Percentiles rank a stretch among this genome's conserved stretches.
Conservation (phyloP, 1,140 invertebrate genomes). For the Armadillidium nasatum region DNA sequence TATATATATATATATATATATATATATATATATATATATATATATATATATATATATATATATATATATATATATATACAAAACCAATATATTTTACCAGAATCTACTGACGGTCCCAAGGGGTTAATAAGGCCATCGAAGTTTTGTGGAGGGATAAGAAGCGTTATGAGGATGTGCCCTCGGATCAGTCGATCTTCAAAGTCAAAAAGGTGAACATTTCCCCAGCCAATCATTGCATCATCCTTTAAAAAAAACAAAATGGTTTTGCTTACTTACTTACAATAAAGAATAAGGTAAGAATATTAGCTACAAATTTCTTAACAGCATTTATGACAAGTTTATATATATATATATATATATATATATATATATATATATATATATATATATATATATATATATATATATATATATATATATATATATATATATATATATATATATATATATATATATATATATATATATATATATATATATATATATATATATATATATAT, state of each 20-base stretch:
- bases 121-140: conserved; percentile 55
- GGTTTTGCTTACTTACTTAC: too few relatives aligned
- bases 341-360: neutral
- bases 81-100: conserved; percentile 18
- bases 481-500: conserved; percentile 26
- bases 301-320: neutral
- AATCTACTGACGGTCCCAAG: conserved; percentile 48
- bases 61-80: too few relatives aligned
- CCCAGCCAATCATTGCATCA: conserved; percentile 57
- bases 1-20: too few relatives aligned
- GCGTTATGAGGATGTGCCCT: conserved; percentile 54
- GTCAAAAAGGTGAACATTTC: conserved; percentile 61
- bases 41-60: too few relatives aligned
- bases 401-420: conserved; percentile 19
- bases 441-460: conserved; percentile 24
- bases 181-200: conserved; percentile 55
- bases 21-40: too few relatives aligned
- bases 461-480: conserved; percentile 27
- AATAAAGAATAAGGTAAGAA: too few relatives aligned
- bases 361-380: conserved; percentile 10
- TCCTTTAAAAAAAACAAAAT: conserved; percentile 48
- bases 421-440: conserved; percentile 13
- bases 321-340: too few relatives aligned
- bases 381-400: neutral
- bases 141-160: conserved; percentile 57